These are phyloP conservation scores for Nomia melanderi DNA, from an alignment of 1,140 invertebrate species.

Conservation along the genomic window DNA sequence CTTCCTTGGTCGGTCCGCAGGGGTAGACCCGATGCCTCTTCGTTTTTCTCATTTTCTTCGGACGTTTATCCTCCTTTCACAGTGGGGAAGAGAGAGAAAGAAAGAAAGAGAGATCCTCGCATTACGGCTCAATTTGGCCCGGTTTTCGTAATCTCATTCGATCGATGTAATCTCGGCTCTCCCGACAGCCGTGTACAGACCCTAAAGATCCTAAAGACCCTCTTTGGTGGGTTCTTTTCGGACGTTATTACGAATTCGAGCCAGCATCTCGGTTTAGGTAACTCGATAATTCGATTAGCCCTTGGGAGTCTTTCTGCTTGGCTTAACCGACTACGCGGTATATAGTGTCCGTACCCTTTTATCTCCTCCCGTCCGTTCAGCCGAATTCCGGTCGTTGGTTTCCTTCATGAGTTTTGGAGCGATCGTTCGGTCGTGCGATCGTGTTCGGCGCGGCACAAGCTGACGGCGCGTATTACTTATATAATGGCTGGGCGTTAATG, in stretches of 20 bases:
- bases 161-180: conserved; percentile 65
- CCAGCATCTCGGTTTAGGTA: conserved; percentile 57
- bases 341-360: background rate
- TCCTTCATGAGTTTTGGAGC: conserved; percentile 6
- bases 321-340: conserved; percentile 8
- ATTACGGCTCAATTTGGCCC: conserved; percentile 68
- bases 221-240: conserved; percentile 41
- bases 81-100: no score
- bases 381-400: background rate
- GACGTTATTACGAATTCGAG: conserved; percentile 61
- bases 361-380: background rate
- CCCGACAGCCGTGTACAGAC: conserved; percentile 53
- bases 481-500: conserved; percentile 5
- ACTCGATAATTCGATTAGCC: conserved; percentile 64
- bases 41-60: conserved; percentile 66
- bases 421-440: background rate
- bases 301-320: conserved; percentile 30
- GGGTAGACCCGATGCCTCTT: conserved; percentile 31
- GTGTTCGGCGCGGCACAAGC: background rate
- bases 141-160: conserved; percentile 67
- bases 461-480: background rate
- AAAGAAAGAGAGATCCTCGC: no score
- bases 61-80: conserved; percentile 61
- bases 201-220: conserved; percentile 54
- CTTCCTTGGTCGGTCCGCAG: no score